Conservation (phyloP, 2,888 invertebrate genomes). For the Poecilus cupreus region DNA sequence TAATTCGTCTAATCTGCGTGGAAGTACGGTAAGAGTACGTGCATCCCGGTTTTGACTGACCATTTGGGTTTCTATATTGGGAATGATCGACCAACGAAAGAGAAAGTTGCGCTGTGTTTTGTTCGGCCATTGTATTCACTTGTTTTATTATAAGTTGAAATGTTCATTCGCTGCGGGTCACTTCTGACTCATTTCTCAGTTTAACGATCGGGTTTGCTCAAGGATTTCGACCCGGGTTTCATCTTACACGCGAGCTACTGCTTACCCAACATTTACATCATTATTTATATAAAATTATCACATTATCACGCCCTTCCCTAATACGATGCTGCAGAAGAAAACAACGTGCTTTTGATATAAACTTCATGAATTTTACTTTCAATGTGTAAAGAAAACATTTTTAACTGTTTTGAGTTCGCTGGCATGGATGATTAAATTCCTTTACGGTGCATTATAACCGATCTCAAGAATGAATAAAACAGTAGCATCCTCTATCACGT, state of each 20-base stretch:
- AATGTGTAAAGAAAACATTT: no score
- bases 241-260: background rate
- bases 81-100: conserved; percentile 33
- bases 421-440: no score
- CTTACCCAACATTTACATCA: background rate
- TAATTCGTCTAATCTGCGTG: no score
- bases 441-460: no score
- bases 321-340: no score
- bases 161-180: conserved; percentile 37
- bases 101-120: conserved; percentile 35
- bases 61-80: conserved; percentile 9
- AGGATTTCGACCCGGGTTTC: conserved; percentile 21
- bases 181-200: conserved; percentile 30
- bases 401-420: no score
- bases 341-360: no score
- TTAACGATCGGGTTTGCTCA: conserved; percentile 19
- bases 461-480: conserved; percentile 5
- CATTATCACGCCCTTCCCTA: background rate
- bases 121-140: conserved; percentile 40
- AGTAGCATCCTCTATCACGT: conserved; percentile 26
- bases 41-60: conserved; percentile 22
- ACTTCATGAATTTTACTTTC: no score
- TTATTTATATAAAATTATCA: background rate
- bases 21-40: background rate
- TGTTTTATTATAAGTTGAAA: conserved; percentile 40